Evolutionary conservation across 2,888 invertebrate genomes (phyloP).

Genomic region (Hedya salicella): DNA sequence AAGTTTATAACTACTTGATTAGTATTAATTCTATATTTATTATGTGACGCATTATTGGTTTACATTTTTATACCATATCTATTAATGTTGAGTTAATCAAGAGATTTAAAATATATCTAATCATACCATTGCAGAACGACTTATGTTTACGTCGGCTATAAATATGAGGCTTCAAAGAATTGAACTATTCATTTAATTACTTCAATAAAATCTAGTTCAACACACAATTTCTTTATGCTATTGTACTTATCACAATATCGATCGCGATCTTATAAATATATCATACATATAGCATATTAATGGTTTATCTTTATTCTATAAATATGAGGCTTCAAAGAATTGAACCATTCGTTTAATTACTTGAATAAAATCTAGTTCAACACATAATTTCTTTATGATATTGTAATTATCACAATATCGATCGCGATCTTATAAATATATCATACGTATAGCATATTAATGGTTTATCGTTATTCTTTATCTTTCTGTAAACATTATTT

Average conservation of each 20-base stretch:
- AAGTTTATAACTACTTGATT: too few relatives aligned
- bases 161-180: slow-evolving; percentile 13
- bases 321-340: slow-evolving; percentile 13
- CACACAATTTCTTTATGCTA: too few relatives aligned
- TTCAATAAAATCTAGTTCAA: too few relatives aligned
- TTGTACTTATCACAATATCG: too few relatives aligned
- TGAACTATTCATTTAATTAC: too few relatives aligned
- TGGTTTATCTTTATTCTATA: slow-evolving; percentile 5
- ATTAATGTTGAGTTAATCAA: not conserved
- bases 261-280: not conserved
- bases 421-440: not conserved
- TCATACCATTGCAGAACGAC: not conserved
- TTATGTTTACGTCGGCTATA: slow-evolving; percentile 11
- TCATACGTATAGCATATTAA: not conserved
- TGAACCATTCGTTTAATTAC: too few relatives aligned
- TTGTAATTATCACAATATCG: too few relatives aligned
- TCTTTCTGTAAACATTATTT: not conserved
- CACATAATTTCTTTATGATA: too few relatives aligned
- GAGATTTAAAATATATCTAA: not conserved
- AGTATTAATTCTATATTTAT: not conserved
- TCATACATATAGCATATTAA: not conserved
- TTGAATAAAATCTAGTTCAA: too few relatives aligned
- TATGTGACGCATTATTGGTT: not conserved
- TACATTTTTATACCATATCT: not conserved
- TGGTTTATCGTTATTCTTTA: slow-evolving; percentile 9